A percentile compares a stretch with the other conserved stretches of the same genome.
Evolutionary conservation across 1,140 invertebrate species (phyloP).

Genomic region (Formica selysi): DNA sequence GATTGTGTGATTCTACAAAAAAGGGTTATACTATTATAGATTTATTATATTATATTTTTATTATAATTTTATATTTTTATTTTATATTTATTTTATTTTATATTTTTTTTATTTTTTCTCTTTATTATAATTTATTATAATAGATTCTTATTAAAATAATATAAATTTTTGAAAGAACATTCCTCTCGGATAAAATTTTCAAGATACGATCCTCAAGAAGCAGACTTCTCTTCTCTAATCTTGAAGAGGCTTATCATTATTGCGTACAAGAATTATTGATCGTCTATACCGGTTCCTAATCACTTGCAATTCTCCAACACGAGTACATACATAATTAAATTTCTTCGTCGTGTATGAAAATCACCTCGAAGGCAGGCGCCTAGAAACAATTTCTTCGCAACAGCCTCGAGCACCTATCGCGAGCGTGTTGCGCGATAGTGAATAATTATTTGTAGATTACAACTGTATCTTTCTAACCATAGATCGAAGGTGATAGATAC

Average conservation of each 20-base stretch:
- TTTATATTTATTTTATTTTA: no score
- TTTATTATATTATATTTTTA: no score
- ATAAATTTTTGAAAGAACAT: neutral
- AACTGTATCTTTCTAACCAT: constrained; percentile 49
- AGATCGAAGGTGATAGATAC: constrained; percentile 48
- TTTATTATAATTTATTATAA: no score
- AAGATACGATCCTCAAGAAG: neutral
- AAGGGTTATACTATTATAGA: no score
- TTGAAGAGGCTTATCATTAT: neutral
- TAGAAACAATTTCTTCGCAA: constrained; percentile 41
- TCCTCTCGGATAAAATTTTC: neutral
- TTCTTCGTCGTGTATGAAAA: constrained; percentile 7
- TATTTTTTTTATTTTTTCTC: no score
- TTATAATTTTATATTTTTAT: no score
- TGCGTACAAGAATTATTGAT: neutral
- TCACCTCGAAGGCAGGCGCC: constrained; percentile 14
- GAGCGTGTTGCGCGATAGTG: constrained; percentile 42
- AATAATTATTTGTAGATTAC: constrained; percentile 47
- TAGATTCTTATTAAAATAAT: neutral
- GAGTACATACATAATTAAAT: constrained; percentile 36
- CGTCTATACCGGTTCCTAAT: constrained; percentile 29
- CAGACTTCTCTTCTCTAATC: neutral
- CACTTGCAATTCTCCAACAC: constrained; percentile 12
- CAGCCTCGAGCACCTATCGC: constrained; percentile 10
- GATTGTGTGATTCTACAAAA: no score